Percentiles rank a stretch among this genome's conserved stretches.
These are phyloP conservation scores for Agonopterix arenella DNA, from an alignment of 2,888 invertebrate genomes.

Conservation along the genomic window DNA sequence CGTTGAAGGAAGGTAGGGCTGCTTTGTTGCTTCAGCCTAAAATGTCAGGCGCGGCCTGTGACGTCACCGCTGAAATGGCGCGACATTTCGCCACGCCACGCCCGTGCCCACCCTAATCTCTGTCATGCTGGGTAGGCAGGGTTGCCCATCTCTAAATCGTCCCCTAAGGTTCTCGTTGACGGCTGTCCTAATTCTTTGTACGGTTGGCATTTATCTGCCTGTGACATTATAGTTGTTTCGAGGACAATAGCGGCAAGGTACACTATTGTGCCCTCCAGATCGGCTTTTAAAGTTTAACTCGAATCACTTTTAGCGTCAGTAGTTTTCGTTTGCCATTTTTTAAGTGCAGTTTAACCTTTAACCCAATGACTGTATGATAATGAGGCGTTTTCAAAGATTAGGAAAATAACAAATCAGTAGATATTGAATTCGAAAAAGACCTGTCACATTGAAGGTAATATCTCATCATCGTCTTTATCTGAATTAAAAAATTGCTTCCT, in stretches of 20 bases:
- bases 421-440: too few species aligned
- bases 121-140: slow-evolving; percentile 39
- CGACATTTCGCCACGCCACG: slow-evolving; percentile 67
- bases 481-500: too few species aligned
- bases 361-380: too few species aligned
- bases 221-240: slow-evolving; percentile 1
- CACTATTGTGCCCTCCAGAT: too few species aligned
- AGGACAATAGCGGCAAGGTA: neutral
- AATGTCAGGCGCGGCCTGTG: slow-evolving; percentile 72
- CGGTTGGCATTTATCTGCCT: slow-evolving; percentile 8
- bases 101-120: slow-evolving; percentile 69
- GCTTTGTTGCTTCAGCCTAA: slow-evolving; percentile 62
- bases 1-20: slow-evolving; percentile 60
- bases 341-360: too few species aligned
- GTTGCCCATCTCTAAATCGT: slow-evolving; percentile 40
- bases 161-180: slow-evolving; percentile 38
- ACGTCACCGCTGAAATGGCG: slow-evolving; percentile 69
- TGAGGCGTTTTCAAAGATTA: too few species aligned
- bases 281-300: too few species aligned
- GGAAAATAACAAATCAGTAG: too few species aligned
- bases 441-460: too few species aligned
- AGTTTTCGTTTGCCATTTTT: too few species aligned
- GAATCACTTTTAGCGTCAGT: too few species aligned
- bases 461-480: too few species aligned
- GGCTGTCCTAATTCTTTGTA: slow-evolving; percentile 37